phyloP scores from a whole-genome alignment of 1,140 invertebrate genomes.

The Brachionus paranguensis region DNA sequence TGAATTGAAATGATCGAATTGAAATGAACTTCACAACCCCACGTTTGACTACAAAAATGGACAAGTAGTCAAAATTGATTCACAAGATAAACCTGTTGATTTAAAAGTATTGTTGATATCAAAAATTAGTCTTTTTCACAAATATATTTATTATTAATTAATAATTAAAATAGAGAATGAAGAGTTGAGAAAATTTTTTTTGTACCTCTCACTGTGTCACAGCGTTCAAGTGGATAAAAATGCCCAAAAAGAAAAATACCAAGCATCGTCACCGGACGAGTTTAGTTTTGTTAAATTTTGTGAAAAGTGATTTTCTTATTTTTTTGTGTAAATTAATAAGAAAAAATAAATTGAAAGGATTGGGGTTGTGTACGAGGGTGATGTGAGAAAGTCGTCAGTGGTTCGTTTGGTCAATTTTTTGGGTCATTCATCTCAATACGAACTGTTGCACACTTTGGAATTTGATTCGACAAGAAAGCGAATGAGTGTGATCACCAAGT shows the following conservation, averaged over 20 bases:
- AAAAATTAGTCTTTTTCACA: too few relatives aligned
- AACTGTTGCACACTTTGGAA: conserved; percentile 91
- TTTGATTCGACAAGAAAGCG: conserved; percentile 98
- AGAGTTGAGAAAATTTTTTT: not conserved
- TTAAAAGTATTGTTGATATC: not conserved
- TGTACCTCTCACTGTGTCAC: conserved; percentile 73
- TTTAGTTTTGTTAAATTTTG: conserved; percentile 91
- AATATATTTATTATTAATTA: not conserved
- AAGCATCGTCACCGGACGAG: conserved; percentile 95
- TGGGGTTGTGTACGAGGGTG: not conserved
- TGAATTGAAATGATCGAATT: too few relatives aligned
- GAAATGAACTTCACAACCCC: too few relatives aligned
- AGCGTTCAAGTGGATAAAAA: conserved; percentile 94
- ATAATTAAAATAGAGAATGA: not conserved
- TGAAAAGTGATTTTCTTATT: conserved; percentile 60
- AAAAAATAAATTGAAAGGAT: not conserved
- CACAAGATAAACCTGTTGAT: not conserved
- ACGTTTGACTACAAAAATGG: conserved; percentile 48
- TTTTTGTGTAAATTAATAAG: too few relatives aligned
- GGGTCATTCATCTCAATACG: conserved; percentile 65
- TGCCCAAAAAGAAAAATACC: conserved; percentile 60
- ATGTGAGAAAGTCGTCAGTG: not conserved
- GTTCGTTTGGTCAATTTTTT: conserved; percentile 53
- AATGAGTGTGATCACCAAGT: conserved; percentile 62
- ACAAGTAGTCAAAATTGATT: not conserved